Evolutionary conservation across 1,140 invertebrate species (phyloP).

Genomic region (Oppia nitens): DNA sequence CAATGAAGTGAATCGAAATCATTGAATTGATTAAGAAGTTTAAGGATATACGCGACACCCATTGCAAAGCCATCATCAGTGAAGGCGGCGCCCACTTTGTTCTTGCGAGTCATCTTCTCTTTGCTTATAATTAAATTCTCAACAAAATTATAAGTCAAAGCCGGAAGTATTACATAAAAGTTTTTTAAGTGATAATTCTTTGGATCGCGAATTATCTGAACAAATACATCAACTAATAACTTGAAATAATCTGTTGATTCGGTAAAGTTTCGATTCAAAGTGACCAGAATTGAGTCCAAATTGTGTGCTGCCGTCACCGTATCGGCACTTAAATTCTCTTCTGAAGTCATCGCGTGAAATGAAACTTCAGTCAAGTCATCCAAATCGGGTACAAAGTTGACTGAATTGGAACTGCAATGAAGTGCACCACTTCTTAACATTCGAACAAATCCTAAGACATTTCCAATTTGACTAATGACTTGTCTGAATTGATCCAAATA

Average conservation of each 20-base stretch:
- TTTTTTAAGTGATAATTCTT: constrained; percentile 68
- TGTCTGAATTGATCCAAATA: constrained; percentile 86
- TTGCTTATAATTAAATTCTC: constrained; percentile 82
- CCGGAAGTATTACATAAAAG: constrained; percentile 84
- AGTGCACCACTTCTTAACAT: constrained; percentile 83
- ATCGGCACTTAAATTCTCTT: constrained; percentile 36
- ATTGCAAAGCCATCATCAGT: constrained; percentile 97
- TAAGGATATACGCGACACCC: constrained; percentile 57
- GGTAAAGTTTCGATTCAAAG: constrained; percentile 66
- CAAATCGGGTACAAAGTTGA: constrained; percentile 71
- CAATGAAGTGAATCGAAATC: constrained; percentile 89
- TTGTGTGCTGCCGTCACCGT: constrained; percentile 47
- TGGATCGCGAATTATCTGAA: constrained; percentile 59
- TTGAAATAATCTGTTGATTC: constrained; percentile 91
- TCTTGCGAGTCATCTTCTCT: constrained; percentile 72
- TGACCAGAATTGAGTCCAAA: constrained; percentile 56
- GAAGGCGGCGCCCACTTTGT: constrained; percentile 66
- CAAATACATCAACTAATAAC: constrained; percentile 80
- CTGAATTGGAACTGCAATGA: constrained; percentile 75
- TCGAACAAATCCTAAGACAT: constrained; percentile 88
- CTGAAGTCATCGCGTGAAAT: constrained; percentile 38
- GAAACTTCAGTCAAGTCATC: constrained; percentile 40
- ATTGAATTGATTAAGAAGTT: constrained; percentile 42
- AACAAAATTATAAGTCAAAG: constrained; percentile 84
- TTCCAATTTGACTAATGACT: constrained; percentile 84